Conservation (phyloP, 1,140 invertebrate genomes). For the Calliphora vicina region DNA sequence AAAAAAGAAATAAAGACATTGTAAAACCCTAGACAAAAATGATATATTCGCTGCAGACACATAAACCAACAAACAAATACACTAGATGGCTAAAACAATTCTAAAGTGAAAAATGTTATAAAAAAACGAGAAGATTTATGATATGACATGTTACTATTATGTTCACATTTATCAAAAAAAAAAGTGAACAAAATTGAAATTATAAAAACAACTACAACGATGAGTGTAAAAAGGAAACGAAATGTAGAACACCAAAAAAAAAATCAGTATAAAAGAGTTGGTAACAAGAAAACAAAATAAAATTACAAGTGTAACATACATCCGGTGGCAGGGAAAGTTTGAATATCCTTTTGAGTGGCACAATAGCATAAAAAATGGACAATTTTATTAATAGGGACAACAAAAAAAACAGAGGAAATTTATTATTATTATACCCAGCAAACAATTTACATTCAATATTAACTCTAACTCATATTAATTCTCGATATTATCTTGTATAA, state of each 20-base stretch:
- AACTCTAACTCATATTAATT: no score
- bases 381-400: no score
- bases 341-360: no score
- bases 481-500: no score
- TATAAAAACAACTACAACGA: background rate
- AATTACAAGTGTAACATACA: no score
- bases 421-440: no score
- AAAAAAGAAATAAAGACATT: no score
- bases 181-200: background rate
- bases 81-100: background rate
- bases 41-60: background rate
- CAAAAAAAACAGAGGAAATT: no score
- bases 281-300: no score
- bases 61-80: background rate
- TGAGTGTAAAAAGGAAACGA: background rate
- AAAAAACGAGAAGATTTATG: slow-evolving; percentile 11
- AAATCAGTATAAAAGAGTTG: background rate
- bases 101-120: background rate
- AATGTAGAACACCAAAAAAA: background rate
- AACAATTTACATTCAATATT: no score
- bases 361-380: no score
- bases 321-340: no score
- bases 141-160: slow-evolving; percentile 7
- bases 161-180: background rate
- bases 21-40: background rate